phyloP scores from a whole-genome alignment of 30 jellyfish, hydroid and myxozoan genomes.

The Aurelia aurita complex sp. Pacific region DNA sequence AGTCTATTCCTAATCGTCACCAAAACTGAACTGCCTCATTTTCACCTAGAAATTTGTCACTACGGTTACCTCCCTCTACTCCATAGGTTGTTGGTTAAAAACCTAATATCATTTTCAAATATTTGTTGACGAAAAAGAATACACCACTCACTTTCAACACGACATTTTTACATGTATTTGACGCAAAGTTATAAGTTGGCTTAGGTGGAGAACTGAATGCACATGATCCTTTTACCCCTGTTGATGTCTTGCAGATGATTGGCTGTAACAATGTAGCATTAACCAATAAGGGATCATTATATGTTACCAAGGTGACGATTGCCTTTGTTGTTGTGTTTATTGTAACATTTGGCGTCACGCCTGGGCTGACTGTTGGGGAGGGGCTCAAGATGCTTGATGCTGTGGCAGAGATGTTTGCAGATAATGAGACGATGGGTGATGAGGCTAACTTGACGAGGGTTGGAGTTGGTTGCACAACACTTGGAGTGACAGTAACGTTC shows the following conservation, averaged over 20 bases:
- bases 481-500: slow-evolving; percentile 35
- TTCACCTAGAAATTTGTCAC: no score
- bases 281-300: slow-evolving; percentile 60
- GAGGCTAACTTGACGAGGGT: no score
- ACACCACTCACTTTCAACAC: slow-evolving; percentile 54
- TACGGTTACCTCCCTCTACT: no score
- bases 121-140: no score
- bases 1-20: no score
- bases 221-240: slow-evolving; percentile 78
- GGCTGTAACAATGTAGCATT: slow-evolving; percentile 68
- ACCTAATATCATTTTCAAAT: no score
- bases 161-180: slow-evolving; percentile 72
- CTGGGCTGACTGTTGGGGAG: slow-evolving; percentile 28
- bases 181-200: slow-evolving; percentile 69
- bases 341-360: slow-evolving; percentile 14
- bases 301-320: slow-evolving; percentile 18
- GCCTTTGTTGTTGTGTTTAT: slow-evolving; percentile 18
- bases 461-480: slow-evolving; percentile 36
- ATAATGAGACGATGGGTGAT: background rate
- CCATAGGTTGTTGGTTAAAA: no score
- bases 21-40: no score
- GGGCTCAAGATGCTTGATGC: slow-evolving; percentile 14
- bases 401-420: background rate
- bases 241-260: slow-evolving; percentile 47
- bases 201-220: slow-evolving; percentile 62